Evolutionary conservation across 2,888 invertebrate genomes (phyloP).

Genomic region (Dinocampus coccinellae): DNA sequence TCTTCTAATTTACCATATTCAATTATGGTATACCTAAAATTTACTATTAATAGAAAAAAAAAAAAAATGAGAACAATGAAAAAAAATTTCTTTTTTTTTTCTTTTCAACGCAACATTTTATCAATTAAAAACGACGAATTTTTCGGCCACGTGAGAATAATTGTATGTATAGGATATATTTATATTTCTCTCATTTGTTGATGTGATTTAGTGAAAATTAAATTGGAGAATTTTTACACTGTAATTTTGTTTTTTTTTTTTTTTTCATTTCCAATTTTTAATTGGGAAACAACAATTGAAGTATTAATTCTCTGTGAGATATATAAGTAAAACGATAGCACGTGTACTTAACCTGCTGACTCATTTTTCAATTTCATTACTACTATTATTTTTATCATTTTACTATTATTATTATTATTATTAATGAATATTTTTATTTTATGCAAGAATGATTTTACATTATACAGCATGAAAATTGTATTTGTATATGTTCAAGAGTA

Average conservation of each 20-base stretch:
- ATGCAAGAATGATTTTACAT: not conserved
- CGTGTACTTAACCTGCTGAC: conserved; percentile 22
- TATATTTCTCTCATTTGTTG: not conserved
- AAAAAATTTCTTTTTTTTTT: not conserved
- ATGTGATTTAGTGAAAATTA: conserved; percentile 12
- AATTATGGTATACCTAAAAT: conserved; percentile 1
- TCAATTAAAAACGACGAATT: not conserved
- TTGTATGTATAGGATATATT: not conserved
- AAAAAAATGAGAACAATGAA: not conserved
- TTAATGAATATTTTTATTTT: not conserved
- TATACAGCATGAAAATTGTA: conserved; percentile 27
- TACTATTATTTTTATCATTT: not conserved
- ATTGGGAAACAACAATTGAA: conserved; percentile 1
- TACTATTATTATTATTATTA: conserved; percentile 6
- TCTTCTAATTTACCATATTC: not conserved
- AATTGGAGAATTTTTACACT: no score
- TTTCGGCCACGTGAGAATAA: no score
- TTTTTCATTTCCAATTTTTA: not conserved
- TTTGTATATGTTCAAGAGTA: conserved; percentile 7
- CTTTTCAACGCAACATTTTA: not conserved
- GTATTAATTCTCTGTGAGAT: conserved; percentile 25
- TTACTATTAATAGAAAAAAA: not conserved
- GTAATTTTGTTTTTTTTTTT: not conserved
- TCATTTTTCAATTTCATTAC: not conserved
- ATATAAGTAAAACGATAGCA: not conserved